phyloP scores from a whole-genome alignment of 2,888 invertebrate genomes.

The Miltochrista miniata region DNA sequence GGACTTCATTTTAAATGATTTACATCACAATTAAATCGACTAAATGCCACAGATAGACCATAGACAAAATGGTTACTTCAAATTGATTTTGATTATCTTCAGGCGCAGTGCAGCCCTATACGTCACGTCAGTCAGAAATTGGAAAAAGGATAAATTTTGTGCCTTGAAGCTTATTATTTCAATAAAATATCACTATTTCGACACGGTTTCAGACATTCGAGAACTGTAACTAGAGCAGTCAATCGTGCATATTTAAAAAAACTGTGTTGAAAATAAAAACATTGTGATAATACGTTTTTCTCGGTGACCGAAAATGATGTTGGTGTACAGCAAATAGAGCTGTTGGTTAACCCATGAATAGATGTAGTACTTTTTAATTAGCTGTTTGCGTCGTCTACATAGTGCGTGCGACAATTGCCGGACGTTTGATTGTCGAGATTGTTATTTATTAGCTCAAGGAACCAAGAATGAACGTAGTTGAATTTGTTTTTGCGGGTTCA shows the following conservation, averaged over 20 bases:
- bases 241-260: conserved; percentile 25
- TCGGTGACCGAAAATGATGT: conserved; percentile 22
- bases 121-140: conserved; percentile 45
- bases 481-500: conserved; percentile 7
- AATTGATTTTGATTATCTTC: background rate
- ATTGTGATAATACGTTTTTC: conserved; percentile 20
- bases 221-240: conserved; percentile 27
- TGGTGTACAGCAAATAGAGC: conserved; percentile 26
- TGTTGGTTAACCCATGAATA: conserved; percentile 34
- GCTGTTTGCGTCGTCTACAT: conserved; percentile 34
- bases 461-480: no score
- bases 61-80: background rate
- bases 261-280: conserved; percentile 20
- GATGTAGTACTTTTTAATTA: conserved; percentile 44
- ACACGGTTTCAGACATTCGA: conserved; percentile 27
- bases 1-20: no score
- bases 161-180: conserved; percentile 48
- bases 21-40: conserved; percentile 9
- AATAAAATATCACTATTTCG: conserved; percentile 38
- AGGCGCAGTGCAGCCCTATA: conserved; percentile 29
- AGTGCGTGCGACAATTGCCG: conserved; percentile 38
- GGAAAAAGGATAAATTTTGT: conserved; percentile 51
- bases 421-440: conserved; percentile 26
- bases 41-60: no score
- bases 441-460: background rate